Conservation (phyloP, 2,113 vertebrate species). For the Acrocephalus kingi region DNA sequence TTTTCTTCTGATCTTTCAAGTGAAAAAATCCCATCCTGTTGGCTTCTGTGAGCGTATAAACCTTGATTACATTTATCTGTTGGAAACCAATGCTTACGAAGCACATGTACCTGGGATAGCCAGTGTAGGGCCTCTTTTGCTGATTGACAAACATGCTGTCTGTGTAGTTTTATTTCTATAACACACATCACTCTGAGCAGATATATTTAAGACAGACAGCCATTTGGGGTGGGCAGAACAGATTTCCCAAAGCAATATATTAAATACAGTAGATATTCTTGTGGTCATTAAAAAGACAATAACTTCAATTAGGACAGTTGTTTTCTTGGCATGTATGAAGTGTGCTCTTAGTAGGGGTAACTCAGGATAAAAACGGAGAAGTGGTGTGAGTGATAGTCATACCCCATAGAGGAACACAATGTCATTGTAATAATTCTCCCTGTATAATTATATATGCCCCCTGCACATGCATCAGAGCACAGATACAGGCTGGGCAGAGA, state of each 20-base stretch:
- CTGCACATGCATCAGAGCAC: background rate
- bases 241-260: background rate
- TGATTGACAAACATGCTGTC: slow-evolving; percentile 35
- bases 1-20: slow-evolving; percentile 82
- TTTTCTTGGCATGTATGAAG: background rate
- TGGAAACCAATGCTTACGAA: slow-evolving; percentile 73
- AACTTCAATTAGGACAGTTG: background rate
- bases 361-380: background rate
- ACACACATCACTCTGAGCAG: background rate
- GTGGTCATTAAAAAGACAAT: background rate
- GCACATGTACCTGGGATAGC: slow-evolving; percentile 31
- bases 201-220: background rate
- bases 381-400: background rate
- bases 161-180: slow-evolving; percentile 1
- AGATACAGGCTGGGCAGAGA: background rate
- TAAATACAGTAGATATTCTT: background rate
- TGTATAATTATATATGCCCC: background rate
- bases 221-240: background rate
- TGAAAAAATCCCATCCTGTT: slow-evolving; percentile 84
- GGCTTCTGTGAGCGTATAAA: slow-evolving; percentile 78
- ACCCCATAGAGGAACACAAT: rapidly evolving
- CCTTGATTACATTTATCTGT: slow-evolving; percentile 83
- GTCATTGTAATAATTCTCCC: background rate
- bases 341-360: background rate
- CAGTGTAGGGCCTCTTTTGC: background rate